Evolutionary conservation across 2,888 invertebrate genomes (phyloP), one percentile per base, ranked within the genome.

Genomic region (Hirtodrosophila cameraria): DNA sequence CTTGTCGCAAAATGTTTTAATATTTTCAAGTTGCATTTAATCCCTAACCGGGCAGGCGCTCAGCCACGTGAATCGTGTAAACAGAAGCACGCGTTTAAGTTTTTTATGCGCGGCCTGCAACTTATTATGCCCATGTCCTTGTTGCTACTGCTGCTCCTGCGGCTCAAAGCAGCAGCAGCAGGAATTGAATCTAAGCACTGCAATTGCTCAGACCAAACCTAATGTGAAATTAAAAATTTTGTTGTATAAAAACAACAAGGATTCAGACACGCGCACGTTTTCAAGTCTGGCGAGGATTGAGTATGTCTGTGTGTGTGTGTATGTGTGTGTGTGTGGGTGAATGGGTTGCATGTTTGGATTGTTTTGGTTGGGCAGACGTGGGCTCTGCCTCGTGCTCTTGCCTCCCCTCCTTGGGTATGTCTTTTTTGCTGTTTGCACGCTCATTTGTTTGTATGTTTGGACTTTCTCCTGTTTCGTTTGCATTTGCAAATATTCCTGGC

Each of bases 381-480:
- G 49, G n/a, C n/a, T n/a, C 42, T 59, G 42, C 30, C 45, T 27
- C 30, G n/a, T 46, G 36, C 52, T 31, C 30, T 23, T 30, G 31
- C 35, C 46, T 23, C 27, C 36, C 35, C 46, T 41, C 66, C 43
- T 61, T 63, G 39, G 52, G 60, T 55, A 49, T 78, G 64, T 71
- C 71, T 78, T 75, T 59, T 63, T 66, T 75, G 64, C 71, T 89
- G 88, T 89, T 89, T 87, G 84, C 87, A 80, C 88, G 86, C 88
- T 87, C 89, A 88, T 88, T 89, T 88, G 88, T 87, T 89, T 88
- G 86, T 85, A 73, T 89, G 79, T 89, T 89, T 88, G 87, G 87
- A 89, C 89, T 89, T 89, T 89, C 89, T 88, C 89, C 81, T 87
- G 84, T 88, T 89, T 88, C 88, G 89, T 89, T 89, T 89, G 87